These are phyloP conservation scores for Harlomillsia oculata DNA, from an alignment of 1,140 invertebrate genomes.

Conservation along the genomic window DNA sequence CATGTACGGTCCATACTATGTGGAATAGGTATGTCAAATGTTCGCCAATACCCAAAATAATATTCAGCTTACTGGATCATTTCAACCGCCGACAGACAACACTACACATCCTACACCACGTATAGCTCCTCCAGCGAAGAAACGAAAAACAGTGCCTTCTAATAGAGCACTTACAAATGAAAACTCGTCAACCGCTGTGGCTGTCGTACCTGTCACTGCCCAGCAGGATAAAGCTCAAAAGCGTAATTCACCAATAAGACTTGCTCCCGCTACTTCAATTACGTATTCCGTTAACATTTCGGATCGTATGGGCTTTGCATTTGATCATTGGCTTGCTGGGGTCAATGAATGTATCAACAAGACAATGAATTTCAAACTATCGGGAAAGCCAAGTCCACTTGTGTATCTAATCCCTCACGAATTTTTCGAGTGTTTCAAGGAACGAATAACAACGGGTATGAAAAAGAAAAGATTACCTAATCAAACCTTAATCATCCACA, in stretches of 20 bases:
- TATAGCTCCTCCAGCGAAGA: neutral
- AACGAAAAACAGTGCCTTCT: slow-evolving; percentile 10
- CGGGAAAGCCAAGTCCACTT: slow-evolving; percentile 58
- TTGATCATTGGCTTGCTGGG: slow-evolving; percentile 59
- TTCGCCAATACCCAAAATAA: slow-evolving; percentile 9
- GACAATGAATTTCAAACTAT: slow-evolving; percentile 66
- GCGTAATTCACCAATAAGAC: neutral
- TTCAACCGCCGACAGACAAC: neutral
- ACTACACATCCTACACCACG: neutral
- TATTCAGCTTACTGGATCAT: slow-evolving; percentile 12
- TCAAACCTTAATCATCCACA: slow-evolving; percentile 47
- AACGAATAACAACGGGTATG: slow-evolving; percentile 53
- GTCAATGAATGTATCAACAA: slow-evolving; percentile 69
- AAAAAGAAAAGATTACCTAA: slow-evolving; percentile 61
- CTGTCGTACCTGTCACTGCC: neutral
- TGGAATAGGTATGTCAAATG: slow-evolving; percentile 27
- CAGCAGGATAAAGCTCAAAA: neutral
- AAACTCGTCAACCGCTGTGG: neutral
- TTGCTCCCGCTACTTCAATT: neutral
- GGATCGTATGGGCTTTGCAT: too few species aligned
- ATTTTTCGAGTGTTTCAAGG: slow-evolving; percentile 62
- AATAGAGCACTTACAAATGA: neutral
- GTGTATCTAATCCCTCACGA: slow-evolving; percentile 60
- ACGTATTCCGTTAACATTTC: too few species aligned
- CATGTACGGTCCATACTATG: neutral